Evolutionary conservation across 2,888 invertebrate species (phyloP), one percentile per base, ranked within the genome.

Genomic region (Noctua pronuba): DNA sequence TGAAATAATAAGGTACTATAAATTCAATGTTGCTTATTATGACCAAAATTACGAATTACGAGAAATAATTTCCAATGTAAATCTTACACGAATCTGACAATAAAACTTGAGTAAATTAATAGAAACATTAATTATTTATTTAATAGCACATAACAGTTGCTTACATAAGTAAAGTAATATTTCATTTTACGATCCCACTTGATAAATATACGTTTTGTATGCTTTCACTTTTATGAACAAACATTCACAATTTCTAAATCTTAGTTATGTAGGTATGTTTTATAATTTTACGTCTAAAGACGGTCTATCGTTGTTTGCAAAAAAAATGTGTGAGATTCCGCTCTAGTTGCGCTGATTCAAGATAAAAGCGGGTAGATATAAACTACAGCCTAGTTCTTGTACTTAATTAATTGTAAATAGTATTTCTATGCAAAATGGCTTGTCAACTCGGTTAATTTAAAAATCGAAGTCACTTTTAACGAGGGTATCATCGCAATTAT

Each of bases 141-240:
- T 73, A 86, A 52, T 77, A 71, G 21, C 46, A 62, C 55, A 44
- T 75, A 77, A 71, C 66, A 79, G 73, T 88, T 60, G 60, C 62
- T 62, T 84, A 82, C 66, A 66, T 87, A 83, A 75, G 73, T 58
- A 78, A 87, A 76, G 79, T 80, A 78, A 72, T 75, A 85, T 78
- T 82, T 77, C 68, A 75, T 85, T 75, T 81, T 81, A 86, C 77
- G 78, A 89, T 80, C 65, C 73, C 72, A 75, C 73, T 77, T 82
- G 76, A 81, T 88, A 88, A 80, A 86, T 68, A 78, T 84, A 83
- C 78, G 89, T 84, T 82, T 87, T 77, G 78, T 78, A 80, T 85
- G 88, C 90, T 91, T 92, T 91, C 91, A 90, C 91, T 92, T 90
- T 89, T 91, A 87, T 83, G 87, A 89, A 82, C 86, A 85, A 90